phyloP scores from a whole-genome alignment of 2,888 invertebrate species.

The Branchellion lobata region DNA sequence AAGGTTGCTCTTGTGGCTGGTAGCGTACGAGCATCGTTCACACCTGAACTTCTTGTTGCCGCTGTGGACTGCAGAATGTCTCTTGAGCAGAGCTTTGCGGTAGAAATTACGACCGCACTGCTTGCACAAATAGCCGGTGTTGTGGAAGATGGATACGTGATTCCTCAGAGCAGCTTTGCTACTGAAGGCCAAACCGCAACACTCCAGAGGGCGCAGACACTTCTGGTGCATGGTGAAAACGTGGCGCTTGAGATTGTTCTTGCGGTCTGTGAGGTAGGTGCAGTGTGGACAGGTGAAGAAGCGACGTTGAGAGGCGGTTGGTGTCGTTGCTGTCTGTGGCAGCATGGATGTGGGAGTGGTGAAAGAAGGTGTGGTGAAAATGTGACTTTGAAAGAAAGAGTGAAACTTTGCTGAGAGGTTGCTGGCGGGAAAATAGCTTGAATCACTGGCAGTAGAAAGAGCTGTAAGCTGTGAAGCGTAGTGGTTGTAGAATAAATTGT shows the following conservation, averaged over 20 bases:
- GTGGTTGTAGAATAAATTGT: no score
- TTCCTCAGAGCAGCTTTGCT: conserved; percentile 62
- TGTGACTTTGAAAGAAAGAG: neutral
- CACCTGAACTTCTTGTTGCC: conserved; percentile 63
- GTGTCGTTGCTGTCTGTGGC: neutral
- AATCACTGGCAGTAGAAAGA: no score
- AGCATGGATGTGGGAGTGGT: neutral
- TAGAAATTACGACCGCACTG: conserved; percentile 62
- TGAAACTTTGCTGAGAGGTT: no score
- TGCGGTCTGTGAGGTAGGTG: conserved; percentile 59
- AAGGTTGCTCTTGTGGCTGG: conserved; percentile 64
- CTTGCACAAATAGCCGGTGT: conserved; percentile 61
- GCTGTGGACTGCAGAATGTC: conserved; percentile 63
- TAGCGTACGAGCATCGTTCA: conserved; percentile 61
- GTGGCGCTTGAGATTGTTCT: conserved; percentile 62
- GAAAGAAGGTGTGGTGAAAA: neutral
- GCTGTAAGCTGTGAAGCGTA: no score
- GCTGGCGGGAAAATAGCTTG: no score
- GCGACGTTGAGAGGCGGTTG: conserved; percentile 48
- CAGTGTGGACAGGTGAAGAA: conserved; percentile 58
- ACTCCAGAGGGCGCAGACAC: conserved; percentile 57
- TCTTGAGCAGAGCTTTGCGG: conserved; percentile 62
- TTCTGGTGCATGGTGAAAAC: conserved; percentile 62
- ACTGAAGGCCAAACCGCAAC: conserved; percentile 60
- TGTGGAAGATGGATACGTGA: conserved; percentile 60